These are phyloP conservation scores for Parnassius orleans DNA, from an alignment of 2,888 invertebrate species.

Conservation along the genomic window DNA sequence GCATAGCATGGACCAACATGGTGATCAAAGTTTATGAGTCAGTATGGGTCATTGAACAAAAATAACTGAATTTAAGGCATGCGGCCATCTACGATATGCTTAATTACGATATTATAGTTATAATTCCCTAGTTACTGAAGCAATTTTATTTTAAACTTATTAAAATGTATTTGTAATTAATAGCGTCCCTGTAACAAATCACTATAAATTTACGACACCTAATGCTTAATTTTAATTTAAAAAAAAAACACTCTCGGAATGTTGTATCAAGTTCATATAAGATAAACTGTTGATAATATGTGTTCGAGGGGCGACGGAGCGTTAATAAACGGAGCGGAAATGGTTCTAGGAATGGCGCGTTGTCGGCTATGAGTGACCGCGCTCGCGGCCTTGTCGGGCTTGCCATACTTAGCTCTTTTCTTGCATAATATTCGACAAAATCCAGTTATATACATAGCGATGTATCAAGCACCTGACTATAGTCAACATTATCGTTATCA, in stretches of 20 bases:
- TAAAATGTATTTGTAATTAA: not conserved
- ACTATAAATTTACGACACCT: not conserved
- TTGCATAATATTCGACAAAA: conserved; percentile 16
- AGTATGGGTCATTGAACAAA: too few relatives aligned
- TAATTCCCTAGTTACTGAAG: too few relatives aligned
- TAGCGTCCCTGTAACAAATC: not conserved
- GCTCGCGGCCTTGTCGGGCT: conserved; percentile 48
- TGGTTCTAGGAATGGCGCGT: conserved; percentile 35
- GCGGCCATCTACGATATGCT: too few relatives aligned
- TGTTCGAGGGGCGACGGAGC: conserved; percentile 33
- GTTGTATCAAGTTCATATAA: conserved; percentile 9
- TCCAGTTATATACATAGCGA: conserved; percentile 22
- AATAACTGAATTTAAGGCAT: too few relatives aligned
- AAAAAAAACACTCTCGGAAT: conserved; percentile 11
- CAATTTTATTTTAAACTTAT: too few relatives aligned
- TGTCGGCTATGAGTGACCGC: conserved; percentile 59
- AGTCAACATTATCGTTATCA: not conserved
- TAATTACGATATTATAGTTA: too few relatives aligned
- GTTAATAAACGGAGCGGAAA: conserved; percentile 45
- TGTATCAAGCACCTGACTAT: not conserved
- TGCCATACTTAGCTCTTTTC: conserved; percentile 6
- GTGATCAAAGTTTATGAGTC: too few relatives aligned
- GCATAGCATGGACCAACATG: too few relatives aligned
- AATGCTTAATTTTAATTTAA: conserved; percentile 7
- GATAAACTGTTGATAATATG: conserved; percentile 19